These are phyloP conservation scores for Sebastes alutus DNA, from an alignment of 2,797 vertebrate genomes.

Conservation along the genomic window DNA sequence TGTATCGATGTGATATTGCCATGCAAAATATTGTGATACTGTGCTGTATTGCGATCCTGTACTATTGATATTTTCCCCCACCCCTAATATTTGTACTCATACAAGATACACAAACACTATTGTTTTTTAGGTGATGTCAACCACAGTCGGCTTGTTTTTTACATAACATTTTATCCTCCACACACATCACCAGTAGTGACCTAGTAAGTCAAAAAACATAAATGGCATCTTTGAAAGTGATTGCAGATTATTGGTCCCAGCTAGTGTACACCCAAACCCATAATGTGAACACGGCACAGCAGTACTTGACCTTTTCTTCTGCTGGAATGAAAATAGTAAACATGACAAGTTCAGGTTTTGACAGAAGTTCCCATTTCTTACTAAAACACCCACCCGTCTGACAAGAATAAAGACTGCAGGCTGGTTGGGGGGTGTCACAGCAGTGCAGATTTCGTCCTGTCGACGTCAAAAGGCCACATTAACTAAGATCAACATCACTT, in stretches of 20 bases:
- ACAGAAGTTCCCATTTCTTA: conserved; percentile 35
- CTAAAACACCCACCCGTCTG: conserved; percentile 18
- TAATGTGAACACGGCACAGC: conserved; percentile 2
- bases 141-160: not conserved
- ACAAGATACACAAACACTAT: not conserved
- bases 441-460: conserved; percentile 9
- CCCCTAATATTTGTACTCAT: not conserved
- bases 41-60: no score
- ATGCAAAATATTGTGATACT: no score
- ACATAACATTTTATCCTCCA: not conserved
- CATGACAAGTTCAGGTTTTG: conserved; percentile 36
- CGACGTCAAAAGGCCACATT: conserved; percentile 43
- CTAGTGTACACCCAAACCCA: not conserved
- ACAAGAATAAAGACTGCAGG: conserved; percentile 42
- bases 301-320: conserved; percentile 30
- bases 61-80: no score
- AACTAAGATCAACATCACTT: conserved; percentile 50
- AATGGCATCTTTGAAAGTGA: conserved; percentile 14
- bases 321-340: conserved; percentile 27
- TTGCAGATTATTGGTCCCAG: conserved; percentile 14
- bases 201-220: conserved; percentile 24
- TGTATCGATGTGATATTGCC: no score
- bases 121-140: not conserved
- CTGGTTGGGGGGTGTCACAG: conserved; percentile 36
- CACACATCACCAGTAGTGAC: not conserved